Percentiles rank a stretch among this genome's conserved stretches.
phyloP scores from a whole-genome alignment of 1,140 invertebrate species.

The Bombus consobrinus region DNA sequence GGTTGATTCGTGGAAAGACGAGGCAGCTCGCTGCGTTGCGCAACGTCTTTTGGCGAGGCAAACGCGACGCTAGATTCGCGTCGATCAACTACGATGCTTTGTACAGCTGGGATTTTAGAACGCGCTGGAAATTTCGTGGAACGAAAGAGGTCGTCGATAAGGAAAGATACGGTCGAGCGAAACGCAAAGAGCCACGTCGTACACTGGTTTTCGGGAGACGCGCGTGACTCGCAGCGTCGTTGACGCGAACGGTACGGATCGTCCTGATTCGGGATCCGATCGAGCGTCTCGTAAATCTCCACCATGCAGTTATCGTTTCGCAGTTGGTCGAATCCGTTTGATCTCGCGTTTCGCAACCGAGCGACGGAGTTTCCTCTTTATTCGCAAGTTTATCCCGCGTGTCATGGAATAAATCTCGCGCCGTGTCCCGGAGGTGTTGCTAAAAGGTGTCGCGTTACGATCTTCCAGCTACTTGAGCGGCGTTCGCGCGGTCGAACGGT shows the following conservation, averaged over 20 bases:
- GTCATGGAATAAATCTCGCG: neutral
- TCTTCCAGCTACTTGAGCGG: slow-evolving; percentile 45
- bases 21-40: neutral
- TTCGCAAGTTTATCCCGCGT: neutral
- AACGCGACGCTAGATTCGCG: too few species aligned
- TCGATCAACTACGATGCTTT: neutral
- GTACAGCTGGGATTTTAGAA: slow-evolving; percentile 19
- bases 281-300: neutral
- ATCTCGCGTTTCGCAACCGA: neutral
- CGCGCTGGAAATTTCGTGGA: neutral
- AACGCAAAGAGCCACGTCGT: neutral
- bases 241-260: too few species aligned
- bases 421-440: slow-evolving; percentile 21
- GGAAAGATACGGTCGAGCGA: neutral
- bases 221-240: too few species aligned
- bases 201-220: neutral
- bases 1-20: neutral
- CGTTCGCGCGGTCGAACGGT: slow-evolving; percentile 11
- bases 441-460: slow-evolving; percentile 63
- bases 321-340: too few species aligned
- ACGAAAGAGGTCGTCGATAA: slow-evolving; percentile 9
- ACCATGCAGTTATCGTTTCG: neutral
- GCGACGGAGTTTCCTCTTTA: neutral
- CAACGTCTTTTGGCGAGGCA: neutral
- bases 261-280: too few species aligned